Evolutionary conservation across 2,888 invertebrate genomes (phyloP), one percentile per base, ranked within the genome.

Genomic region (Himalopsyche tibetana): DNA sequence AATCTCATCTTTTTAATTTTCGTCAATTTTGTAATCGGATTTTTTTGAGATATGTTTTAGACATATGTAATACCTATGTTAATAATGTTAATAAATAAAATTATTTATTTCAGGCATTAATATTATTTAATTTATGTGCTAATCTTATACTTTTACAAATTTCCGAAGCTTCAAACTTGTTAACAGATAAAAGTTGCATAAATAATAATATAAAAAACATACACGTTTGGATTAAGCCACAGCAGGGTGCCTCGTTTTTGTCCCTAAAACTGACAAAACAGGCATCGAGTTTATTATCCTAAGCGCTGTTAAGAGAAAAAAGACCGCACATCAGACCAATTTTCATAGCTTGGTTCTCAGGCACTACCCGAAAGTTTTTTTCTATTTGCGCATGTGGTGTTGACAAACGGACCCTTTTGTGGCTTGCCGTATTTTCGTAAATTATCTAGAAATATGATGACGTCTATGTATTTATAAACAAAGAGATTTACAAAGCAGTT

Each of bases 271-370:
- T 63, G 63, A 63, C 63, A 63, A 63, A 63, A 63, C 63, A 63
- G 63, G 51, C 63, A 6, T 63, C 63, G 63, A 63, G 63, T 63
- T 63, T 63, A 63, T 63, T 63, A 63, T 63, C 19, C 63, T n/a
- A 28, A 19, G 6, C 19, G 63, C 28, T 63, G 63, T 63, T 63
- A 8, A 19, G 28, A n/a, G 63, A 63, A 63, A 63, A 63, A 63
- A 63, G 19, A 19, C 63, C 28, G n/a, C 63, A 63, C 63, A 63
- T 63, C 28, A 63, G 63, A 63, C 19, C 63, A 63, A 63, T 63
- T 63, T 63, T 63, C 63, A 56, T 63, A 28, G 19, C 63, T 63
- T 19, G 63, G 51, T 63, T 28, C 63, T 19, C 63, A 11, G 63
- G 9, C 63, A 63, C 19, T 63, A 63, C 63, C 63, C 63, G 8